phyloP scores from a whole-genome alignment of 2,888 invertebrate genomes.

The Noctuana brunneofusca region DNA sequence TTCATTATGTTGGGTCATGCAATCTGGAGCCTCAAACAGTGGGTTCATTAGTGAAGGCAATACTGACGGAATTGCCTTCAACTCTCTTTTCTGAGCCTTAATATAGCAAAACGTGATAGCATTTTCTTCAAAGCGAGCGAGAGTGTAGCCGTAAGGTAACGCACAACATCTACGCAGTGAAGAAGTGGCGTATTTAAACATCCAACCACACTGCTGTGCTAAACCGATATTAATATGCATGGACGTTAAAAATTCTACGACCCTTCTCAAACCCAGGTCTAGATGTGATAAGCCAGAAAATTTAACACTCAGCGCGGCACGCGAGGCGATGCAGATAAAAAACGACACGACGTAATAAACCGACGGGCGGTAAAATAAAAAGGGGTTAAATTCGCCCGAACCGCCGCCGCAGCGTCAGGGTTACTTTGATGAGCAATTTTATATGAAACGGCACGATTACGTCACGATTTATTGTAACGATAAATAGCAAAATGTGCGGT shows the following conservation, averaged over 20 bases:
- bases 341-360: slow-evolving; percentile 51
- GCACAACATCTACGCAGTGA: too few relatives aligned
- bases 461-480: slow-evolving; percentile 34
- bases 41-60: too few relatives aligned
- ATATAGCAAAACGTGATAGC: too few relatives aligned
- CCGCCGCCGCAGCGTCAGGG: slow-evolving; percentile 37
- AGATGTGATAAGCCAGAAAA: slow-evolving; percentile 33
- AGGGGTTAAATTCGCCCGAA: slow-evolving; percentile 47
- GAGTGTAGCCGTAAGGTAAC: too few relatives aligned
- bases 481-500: slow-evolving; percentile 30
- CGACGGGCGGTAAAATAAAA: slow-evolving; percentile 51
- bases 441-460: slow-evolving; percentile 34
- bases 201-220: background rate
- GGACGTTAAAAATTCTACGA: slow-evolving; percentile 22
- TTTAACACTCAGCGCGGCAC: slow-evolving; percentile 27
- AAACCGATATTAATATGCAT: slow-evolving; percentile 20
- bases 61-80: too few relatives aligned
- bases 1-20: background rate
- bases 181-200: too few relatives aligned
- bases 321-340: slow-evolving; percentile 36
- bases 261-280: slow-evolving; percentile 32
- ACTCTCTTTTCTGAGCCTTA: too few relatives aligned
- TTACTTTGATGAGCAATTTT: slow-evolving; percentile 34
- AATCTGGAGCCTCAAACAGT: background rate
- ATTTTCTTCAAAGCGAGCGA: too few relatives aligned